Base-by-base conservation (phyloP, 35 echinoderm and acorn worm genomes). In the Apostichopus californicus region DNA sequence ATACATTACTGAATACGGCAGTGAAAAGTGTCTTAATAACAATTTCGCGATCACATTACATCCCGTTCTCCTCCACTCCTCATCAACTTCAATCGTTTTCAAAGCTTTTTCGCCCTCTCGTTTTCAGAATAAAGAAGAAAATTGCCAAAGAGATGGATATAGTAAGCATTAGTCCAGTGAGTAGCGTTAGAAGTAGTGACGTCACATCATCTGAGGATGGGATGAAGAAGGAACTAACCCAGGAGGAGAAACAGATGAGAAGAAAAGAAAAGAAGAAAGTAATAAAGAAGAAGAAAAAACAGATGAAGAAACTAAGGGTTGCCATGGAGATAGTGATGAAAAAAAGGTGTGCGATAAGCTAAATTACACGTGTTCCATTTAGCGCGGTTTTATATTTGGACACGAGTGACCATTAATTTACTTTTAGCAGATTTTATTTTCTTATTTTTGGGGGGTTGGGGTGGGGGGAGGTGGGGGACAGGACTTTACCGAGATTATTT, bases 121-220 rank as follows among this genome's bases (percentile, higher is more conserved):
- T 34, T 92, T 28, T 28, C 17, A 96, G 95, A 87, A 87, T 96
- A 1, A 96, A 94, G 83, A 83, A 77, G 54, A 93, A 95, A 54
- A 93, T 97, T 56, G 87, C 66, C 4, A 72, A 90, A 78, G 96
- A 97, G 26, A 26, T 97, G 68, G 90, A 94, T 18, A 60, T 87
- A 15, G 81, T 93, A 68, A 94, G 93, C 71, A 90, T 90, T 4
- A 98, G 94, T 61, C 73, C 90, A 7, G 92, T 90, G 9, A 94
- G 92, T 57, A 98, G 96, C 56, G 94, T 98, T 5, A 92, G 87
- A 18, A 98, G 96, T 86, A 95, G 94, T 56, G 94, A 98, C 6
- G 25, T 98, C 15, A 55, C 80, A 14, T 95, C 94, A 5, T 77
- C 71, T 55, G 71, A 89, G 0, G 86, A 83, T 21, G 58, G 79